phyloP scores from a whole-genome alignment of 2,797 vertebrate genomes.

The Denticeps clupeoides region DNA sequence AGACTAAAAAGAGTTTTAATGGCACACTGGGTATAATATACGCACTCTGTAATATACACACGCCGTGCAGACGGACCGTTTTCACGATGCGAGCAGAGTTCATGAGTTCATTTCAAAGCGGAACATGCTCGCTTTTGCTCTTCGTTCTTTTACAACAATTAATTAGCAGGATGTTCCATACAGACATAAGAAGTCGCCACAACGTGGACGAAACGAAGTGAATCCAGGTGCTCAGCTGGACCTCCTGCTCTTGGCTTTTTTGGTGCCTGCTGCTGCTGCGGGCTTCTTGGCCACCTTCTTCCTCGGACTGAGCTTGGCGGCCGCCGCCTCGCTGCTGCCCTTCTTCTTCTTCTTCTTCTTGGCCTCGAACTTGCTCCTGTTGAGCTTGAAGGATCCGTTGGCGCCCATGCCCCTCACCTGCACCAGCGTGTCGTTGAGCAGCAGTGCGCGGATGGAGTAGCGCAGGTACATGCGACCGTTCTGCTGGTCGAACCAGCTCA shows the following conservation, averaged over 20 bases:
- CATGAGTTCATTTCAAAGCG: no score
- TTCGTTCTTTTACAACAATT: no score
- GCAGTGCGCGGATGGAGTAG: conserved; percentile 70
- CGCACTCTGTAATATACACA: no score
- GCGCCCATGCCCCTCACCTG: conserved; percentile 74
- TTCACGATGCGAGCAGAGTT: no score
- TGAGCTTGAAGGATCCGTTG: conserved; percentile 74
- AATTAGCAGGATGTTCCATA: no score
- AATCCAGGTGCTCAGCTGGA: no score
- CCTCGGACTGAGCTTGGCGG: conserved; percentile 35
- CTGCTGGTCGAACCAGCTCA: conserved; percentile 74
- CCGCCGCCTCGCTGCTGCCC: conserved; percentile 18
- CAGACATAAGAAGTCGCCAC: no score
- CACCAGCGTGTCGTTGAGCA: conserved; percentile 71
- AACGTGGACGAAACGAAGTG: no score
- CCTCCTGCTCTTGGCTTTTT: conserved; percentile 10
- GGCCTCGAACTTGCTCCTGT: conserved; percentile 66
- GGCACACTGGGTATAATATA: no score
- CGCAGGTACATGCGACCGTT: conserved; percentile 74
- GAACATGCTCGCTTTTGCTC: no score
- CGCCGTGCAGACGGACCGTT: no score
- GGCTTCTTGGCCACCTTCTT: conserved; percentile 37
- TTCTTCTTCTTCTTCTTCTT: conserved; percentile 38
- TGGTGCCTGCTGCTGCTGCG: conserved; percentile 22
- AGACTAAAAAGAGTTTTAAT: no score